Evolutionary conservation across 2,888 invertebrate species (phyloP), one percentile per base, ranked within the genome.

Genomic region (Lasioglossum leucozonium): DNA sequence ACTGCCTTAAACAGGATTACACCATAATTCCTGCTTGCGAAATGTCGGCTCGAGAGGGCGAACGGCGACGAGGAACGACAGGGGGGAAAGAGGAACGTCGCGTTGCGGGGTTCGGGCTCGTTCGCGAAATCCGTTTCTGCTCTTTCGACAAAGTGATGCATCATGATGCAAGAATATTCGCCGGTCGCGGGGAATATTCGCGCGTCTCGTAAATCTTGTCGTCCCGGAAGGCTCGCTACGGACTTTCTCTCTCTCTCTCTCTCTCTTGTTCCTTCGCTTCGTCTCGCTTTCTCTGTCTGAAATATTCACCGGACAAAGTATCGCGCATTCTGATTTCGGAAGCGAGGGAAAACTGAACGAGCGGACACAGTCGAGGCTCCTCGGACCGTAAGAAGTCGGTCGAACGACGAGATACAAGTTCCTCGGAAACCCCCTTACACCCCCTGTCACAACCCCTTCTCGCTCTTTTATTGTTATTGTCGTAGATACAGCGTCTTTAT

Each of bases 131-230:
- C 80, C 87, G 78, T 87, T 87, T 82, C 72, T 82, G 80, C 87
- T 34, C 65, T 77, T 89, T 89, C 79, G 82, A 79, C 81, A 89
- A 81, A 85, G 87, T 55, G 87, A 82, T 67, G 85, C 88, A 85
- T 88, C 79, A 85, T 83, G 89, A 87, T 89, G 81, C 79, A 77
- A 79, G 85, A 81, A 85, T 89, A 86, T 84, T 89, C 77, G 84
- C 79, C 62, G 74, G 72, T 77, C 74, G 62, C 75, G 77, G 62
- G 74, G 82, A 84, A 85, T 77, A 83, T 88, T 88, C 83, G 76
- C 71, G 78, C 77, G 72, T 72, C 86, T 81, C 81, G 79, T 86
- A 88, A 88, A 88, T 88, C 86, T 83, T 78, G 62, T 67, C 67
- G 51, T 75, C 44, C 77, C 62, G 77, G 79, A 81, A 77, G 74